These are phyloP conservation scores for Ochropleura plecta DNA, from an alignment of 2,888 invertebrate genomes.

Conservation along the genomic window DNA sequence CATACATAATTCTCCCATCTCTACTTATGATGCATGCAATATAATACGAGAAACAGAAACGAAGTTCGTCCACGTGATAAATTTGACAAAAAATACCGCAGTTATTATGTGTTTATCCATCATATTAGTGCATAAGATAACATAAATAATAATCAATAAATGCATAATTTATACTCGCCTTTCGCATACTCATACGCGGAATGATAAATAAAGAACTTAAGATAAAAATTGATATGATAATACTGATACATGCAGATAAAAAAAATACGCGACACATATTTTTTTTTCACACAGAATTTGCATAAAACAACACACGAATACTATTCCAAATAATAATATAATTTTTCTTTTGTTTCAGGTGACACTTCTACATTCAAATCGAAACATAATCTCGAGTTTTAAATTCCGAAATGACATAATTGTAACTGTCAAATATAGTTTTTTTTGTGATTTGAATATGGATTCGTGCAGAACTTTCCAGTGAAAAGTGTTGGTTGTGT, in stretches of 20 bases:
- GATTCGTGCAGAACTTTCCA: conserved; percentile 60
- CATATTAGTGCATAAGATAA: neutral
- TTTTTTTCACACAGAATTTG: conserved; percentile 19
- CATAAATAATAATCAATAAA: neutral
- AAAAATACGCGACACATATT: conserved; percentile 11
- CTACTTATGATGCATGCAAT: neutral
- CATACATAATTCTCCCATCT: no score
- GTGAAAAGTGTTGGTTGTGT: conserved; percentile 67
- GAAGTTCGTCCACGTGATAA: neutral
- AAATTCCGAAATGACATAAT: conserved; percentile 43
- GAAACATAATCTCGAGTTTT: conserved; percentile 29
- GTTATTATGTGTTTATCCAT: neutral
- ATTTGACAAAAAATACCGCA: neutral
- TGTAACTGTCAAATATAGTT: conserved; percentile 31
- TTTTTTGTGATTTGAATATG: conserved; percentile 62
- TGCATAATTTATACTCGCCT: neutral
- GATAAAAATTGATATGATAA: conserved; percentile 10
- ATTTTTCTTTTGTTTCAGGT: conserved; percentile 71
- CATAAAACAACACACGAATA: conserved; percentile 9
- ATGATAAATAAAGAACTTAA: conserved; percentile 14
- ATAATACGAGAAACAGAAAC: neutral
- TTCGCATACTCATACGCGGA: neutral
- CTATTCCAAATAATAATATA: conserved; percentile 15
- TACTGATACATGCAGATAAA: conserved; percentile 23
- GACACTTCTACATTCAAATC: conserved; percentile 27